Evolutionary conservation across 2,113 vertebrate genomes (phyloP).

Genomic region (Chamaetylas fuelleborni): DNA sequence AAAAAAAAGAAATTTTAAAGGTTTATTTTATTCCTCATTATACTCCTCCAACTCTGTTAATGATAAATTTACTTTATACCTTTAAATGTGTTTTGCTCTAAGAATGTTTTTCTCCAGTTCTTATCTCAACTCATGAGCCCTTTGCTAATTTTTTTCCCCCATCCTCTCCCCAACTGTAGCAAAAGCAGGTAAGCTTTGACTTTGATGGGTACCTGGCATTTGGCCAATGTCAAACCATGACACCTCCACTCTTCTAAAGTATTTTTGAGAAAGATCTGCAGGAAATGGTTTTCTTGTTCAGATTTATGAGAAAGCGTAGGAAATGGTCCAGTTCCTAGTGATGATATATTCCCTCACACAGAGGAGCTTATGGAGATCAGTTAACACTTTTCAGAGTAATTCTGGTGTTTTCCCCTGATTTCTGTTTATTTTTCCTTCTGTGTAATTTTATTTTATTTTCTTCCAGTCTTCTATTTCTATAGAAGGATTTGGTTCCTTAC

Average conservation of each 20-base stretch:
- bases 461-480: not conserved
- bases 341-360: not conserved
- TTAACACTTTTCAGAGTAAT: not conserved
- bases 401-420: not conserved
- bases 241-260: not conserved
- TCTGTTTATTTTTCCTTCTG: not conserved
- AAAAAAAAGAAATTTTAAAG: not conserved
- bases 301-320: not conserved
- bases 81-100: not conserved
- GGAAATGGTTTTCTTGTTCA: not conserved
- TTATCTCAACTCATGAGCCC: not conserved
- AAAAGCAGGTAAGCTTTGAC: accelerated
- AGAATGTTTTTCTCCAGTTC: not conserved
- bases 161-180: not conserved
- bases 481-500: not conserved
- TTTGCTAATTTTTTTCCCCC: not conserved
- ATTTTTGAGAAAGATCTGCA: not conserved
- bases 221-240: not conserved
- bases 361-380: not conserved
- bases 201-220: not conserved
- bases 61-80: not conserved
- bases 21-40: not conserved
- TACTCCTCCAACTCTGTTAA: not conserved
- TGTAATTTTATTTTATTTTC: not conserved
- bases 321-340: not conserved